phyloP scores from a whole-genome alignment of 2,888 invertebrate genomes.

The Boloria euphrosyne region DNA sequence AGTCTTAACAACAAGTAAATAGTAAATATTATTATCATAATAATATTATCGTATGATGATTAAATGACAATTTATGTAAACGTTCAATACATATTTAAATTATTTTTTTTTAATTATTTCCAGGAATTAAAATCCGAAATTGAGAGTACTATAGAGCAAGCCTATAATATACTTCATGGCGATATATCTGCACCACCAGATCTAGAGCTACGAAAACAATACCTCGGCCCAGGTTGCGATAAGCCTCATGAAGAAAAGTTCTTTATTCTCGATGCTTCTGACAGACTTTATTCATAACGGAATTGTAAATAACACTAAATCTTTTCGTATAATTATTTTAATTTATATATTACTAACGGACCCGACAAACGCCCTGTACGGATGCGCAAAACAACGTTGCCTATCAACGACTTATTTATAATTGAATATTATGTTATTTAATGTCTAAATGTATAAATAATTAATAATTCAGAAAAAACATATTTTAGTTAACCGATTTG shows the following conservation, averaged over 20 bases:
- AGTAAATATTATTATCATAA: too few relatives aligned
- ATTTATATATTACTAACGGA: background rate
- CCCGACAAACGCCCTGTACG: too few relatives aligned
- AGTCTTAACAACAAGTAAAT: too few relatives aligned
- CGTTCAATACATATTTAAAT: conserved; percentile 5
- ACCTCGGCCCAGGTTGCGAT: conserved; percentile 74
- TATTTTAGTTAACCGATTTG: too few relatives aligned
- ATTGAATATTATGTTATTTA: too few relatives aligned
- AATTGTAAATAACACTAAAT: background rate
- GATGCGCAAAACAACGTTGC: too few relatives aligned
- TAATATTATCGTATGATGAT: too few relatives aligned
- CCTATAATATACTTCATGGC: conserved; percentile 77
- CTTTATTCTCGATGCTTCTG: conserved; percentile 59
- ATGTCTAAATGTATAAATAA: too few relatives aligned
- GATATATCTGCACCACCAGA: conserved; percentile 79
- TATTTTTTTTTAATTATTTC: conserved; percentile 39
- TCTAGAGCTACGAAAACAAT: conserved; percentile 67
- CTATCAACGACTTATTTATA: too few relatives aligned
- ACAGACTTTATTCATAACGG: conserved; percentile 6
- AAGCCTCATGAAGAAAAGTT: conserved; percentile 73
- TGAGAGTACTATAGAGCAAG: conserved; percentile 76
- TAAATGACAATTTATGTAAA: too few relatives aligned
- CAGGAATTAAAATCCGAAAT: conserved; percentile 76
- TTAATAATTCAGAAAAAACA: too few relatives aligned
- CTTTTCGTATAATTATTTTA: background rate